These are phyloP conservation scores for Onychostoma macrolepis DNA, from an alignment of 2,113 vertebrate genomes.

Conservation along the genomic window DNA sequence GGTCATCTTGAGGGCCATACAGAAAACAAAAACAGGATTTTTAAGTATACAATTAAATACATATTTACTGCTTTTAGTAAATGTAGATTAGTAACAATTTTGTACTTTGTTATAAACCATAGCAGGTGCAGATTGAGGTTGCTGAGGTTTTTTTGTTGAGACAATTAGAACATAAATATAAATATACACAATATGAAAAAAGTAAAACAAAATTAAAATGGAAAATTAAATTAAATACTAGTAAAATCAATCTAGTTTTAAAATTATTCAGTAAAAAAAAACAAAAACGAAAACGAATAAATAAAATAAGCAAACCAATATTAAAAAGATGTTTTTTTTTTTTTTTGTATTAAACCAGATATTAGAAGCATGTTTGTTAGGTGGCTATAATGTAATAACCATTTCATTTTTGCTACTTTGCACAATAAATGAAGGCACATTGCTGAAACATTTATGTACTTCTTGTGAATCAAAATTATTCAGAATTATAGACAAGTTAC, in stretches of 20 bases:
- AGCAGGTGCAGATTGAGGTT: not conserved
- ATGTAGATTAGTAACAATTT: not conserved
- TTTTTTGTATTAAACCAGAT: slow-evolving; percentile 19
- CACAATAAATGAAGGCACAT: slow-evolving; percentile 46
- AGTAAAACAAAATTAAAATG: not conserved
- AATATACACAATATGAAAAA: slow-evolving; percentile 1
- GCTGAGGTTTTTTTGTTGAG: slow-evolving; percentile 30
- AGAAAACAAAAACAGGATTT: slow-evolving; percentile 5
- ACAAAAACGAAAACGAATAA: not conserved
- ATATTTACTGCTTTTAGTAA: not conserved
- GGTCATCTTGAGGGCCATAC: not conserved
- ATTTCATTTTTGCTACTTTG: slow-evolving; percentile 47
- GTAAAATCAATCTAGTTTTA: not conserved
- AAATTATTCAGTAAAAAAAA: not conserved
- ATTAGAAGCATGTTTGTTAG: slow-evolving; percentile 32
- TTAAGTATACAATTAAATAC: not conserved
- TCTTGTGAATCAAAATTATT: not conserved
- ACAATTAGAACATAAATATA: not conserved
- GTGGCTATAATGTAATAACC: slow-evolving; percentile 6
- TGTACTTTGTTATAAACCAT: not conserved
- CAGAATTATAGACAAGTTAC: not conserved
- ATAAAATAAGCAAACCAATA: not conserved
- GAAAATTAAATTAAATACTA: not conserved
- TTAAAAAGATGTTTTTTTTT: not conserved
- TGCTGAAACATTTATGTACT: slow-evolving; percentile 18